These are phyloP conservation scores for Trogon surrucura DNA, from an alignment of 2,113 vertebrate species.

Conservation along the genomic window DNA sequence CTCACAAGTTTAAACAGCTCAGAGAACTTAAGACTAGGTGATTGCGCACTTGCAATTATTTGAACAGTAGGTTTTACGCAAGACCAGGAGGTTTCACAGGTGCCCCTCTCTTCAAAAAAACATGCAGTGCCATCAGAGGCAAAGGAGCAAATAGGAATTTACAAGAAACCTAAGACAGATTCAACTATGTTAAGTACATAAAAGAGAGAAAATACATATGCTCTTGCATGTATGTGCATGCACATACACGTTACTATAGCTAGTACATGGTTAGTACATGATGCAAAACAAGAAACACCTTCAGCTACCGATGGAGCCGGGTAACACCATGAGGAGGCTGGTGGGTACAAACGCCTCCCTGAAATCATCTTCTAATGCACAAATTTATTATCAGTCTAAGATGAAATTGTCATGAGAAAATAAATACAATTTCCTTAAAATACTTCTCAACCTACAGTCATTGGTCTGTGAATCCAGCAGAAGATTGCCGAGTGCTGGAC, in stretches of 20 bases:
- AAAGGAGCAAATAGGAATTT: neutral
- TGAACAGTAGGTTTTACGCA: neutral
- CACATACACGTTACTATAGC: neutral
- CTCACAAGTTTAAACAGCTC: neutral
- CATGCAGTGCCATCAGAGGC: accelerated
- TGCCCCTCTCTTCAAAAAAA: neutral
- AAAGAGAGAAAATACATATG: neutral
- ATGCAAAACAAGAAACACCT: neutral
- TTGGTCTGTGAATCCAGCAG: neutral
- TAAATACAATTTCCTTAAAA: neutral
- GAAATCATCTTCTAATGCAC: neutral
- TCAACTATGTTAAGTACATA: neutral
- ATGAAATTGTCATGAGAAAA: neutral
- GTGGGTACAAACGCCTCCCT: neutral
- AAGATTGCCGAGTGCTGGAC: neutral
- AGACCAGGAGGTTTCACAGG: neutral
- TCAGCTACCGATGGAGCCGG: neutral
- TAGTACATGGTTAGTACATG: neutral
- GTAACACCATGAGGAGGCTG: neutral
- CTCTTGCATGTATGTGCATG: neutral
- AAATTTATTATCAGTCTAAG: neutral
- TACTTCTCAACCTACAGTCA: neutral
- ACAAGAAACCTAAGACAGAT: neutral
- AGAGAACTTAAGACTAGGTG: neutral
- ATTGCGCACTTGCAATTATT: neutral